Conservation (phyloP, 2,113 vertebrate species). For the Tyto alba region DNA sequence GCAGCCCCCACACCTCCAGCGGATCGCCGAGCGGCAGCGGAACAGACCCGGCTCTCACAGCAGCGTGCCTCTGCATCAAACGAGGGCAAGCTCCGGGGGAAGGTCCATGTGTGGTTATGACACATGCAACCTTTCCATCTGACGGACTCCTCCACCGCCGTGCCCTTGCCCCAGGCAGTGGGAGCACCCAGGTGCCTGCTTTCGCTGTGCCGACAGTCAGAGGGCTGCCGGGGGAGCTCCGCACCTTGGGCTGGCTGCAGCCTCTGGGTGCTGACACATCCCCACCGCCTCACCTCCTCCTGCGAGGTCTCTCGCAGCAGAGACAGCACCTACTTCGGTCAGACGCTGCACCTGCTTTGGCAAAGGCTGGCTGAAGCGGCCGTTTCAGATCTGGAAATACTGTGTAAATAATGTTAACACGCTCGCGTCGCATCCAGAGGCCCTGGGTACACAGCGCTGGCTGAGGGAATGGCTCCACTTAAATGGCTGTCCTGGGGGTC, state of each 20-base stretch:
- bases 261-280: background rate
- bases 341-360: background rate
- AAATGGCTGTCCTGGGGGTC: background rate
- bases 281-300: background rate
- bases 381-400: background rate
- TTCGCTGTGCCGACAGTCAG: background rate
- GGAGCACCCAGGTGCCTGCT: background rate
- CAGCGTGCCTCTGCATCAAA: background rate
- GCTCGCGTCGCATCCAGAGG: background rate
- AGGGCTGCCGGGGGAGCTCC: background rate
- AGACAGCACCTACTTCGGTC: background rate
- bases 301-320: background rate
- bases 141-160: fast-evolving
- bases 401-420: fast-evolving
- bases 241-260: fast-evolving
- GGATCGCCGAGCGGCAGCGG: background rate
- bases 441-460: background rate
- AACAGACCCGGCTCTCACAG: background rate
- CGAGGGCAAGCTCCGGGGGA: background rate
- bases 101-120: too few relatives aligned
- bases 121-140: background rate
- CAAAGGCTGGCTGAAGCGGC: background rate
- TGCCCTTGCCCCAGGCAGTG: background rate
- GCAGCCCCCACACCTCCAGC: background rate
- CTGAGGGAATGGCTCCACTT: background rate